These are phyloP conservation scores for Corythornis madagascariensis DNA, from an alignment of 2,113 vertebrate genomes.

Conservation along the genomic window DNA sequence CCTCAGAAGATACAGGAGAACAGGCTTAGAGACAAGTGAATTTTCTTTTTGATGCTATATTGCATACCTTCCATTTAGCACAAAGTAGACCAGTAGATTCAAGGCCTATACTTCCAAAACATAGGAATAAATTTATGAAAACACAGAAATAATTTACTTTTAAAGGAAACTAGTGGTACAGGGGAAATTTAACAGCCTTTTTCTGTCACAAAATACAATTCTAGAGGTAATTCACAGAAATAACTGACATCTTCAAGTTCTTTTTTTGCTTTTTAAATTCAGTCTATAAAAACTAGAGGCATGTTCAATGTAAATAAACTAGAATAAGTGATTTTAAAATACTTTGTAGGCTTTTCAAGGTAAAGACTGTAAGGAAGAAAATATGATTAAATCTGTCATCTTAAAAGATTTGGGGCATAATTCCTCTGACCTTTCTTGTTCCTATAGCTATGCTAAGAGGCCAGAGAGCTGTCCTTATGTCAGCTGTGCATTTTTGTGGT, in stretches of 20 bases:
- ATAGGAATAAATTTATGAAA: neutral
- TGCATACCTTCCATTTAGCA: neutral
- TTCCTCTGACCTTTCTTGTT: neutral
- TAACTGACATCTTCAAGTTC: neutral
- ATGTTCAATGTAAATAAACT: neutral
- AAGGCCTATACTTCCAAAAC: neutral
- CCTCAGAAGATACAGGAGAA: neutral
- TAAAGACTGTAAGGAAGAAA: neutral
- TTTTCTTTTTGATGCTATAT: neutral
- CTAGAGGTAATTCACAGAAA: neutral
- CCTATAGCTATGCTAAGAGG: rapidly evolving
- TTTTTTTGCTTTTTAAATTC: neutral
- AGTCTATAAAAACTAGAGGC: neutral
- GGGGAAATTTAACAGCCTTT: neutral
- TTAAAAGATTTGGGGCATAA: neutral
- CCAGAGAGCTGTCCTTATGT: neutral
- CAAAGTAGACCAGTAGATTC: neutral
- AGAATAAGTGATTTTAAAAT: neutral
- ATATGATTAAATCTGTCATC: neutral
- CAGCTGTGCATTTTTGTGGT: neutral
- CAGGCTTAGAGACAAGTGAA: neutral
- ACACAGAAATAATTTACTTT: neutral
- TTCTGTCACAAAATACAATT: neutral
- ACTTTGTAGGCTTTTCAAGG: neutral
- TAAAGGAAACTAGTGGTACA: neutral